Conservation (phyloP, 53 echinoderm and acorn worm genomes). For the Echinarachnius parma region DNA sequence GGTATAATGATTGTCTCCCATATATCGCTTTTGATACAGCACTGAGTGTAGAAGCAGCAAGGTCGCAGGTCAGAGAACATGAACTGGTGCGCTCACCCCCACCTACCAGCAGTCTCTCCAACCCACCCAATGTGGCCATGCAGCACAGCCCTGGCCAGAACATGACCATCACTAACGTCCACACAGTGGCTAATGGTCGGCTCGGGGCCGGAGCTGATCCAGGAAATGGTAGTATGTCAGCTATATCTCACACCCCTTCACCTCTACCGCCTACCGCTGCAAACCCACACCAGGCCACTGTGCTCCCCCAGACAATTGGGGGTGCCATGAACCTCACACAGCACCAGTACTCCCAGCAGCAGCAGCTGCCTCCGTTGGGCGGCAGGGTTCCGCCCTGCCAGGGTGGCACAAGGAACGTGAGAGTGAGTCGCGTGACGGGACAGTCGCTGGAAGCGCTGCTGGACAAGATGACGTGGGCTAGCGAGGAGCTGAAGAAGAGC, state of each 20-base stretch:
- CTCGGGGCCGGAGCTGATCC: too few relatives aligned
- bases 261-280: conserved; percentile 3
- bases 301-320: conserved; percentile 20
- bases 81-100: conserved; percentile 65
- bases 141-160: background rate
- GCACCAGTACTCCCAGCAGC: background rate
- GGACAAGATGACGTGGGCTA: conserved; percentile 81
- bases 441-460: conserved; percentile 56
- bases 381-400: too few relatives aligned
- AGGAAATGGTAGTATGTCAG: too few relatives aligned
- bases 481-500: conserved; percentile 56
- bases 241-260: background rate
- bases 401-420: background rate
- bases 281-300: conserved; percentile 39
- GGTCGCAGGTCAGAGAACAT: conserved; percentile 83
- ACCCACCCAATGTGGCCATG: too few relatives aligned
- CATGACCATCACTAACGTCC: conserved; percentile 28
- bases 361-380: background rate
- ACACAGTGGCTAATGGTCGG: conserved; percentile 9
- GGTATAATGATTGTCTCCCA: too few relatives aligned
- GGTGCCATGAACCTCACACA: background rate
- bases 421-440: conserved; percentile 22
- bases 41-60: conserved; percentile 85
- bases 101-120: too few relatives aligned
- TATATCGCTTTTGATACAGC: too few relatives aligned